Evolutionary conservation across 1,140 invertebrate genomes (phyloP).

Genomic region (Bilobella aurantiaca): DNA sequence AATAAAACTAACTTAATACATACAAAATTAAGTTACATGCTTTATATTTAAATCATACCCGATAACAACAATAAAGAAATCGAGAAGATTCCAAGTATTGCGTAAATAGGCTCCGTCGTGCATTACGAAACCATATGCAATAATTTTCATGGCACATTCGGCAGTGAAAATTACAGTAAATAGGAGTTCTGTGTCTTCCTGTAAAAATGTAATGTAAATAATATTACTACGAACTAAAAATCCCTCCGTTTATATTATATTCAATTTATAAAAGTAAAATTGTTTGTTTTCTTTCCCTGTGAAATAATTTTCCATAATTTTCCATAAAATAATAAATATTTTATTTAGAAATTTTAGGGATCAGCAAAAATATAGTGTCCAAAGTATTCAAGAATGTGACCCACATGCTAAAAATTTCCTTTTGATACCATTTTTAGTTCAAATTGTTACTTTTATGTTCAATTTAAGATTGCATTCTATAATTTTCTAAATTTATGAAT

Average conservation of each 20-base stretch:
- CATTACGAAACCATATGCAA: slow-evolving; percentile 93
- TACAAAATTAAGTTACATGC: no score
- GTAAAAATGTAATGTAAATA: slow-evolving; percentile 38
- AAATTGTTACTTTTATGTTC: neutral
- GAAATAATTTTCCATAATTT: neutral
- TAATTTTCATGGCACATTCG: slow-evolving; percentile 98
- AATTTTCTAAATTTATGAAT: neutral
- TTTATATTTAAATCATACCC: slow-evolving; percentile 68
- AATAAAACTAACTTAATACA: no score
- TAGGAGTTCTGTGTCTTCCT: slow-evolving; percentile 96
- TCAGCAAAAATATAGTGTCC: no score
- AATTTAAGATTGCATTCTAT: neutral
- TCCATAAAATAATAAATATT: neutral
- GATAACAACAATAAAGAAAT: slow-evolving; percentile 99
- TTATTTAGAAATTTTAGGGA: no score
- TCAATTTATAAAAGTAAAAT: slow-evolving; percentile 1
- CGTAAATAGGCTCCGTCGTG: slow-evolving; percentile 93
- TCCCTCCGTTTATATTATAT: neutral
- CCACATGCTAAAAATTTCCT: no score
- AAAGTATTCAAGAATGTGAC: no score
- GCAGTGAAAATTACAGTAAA: slow-evolving; percentile 98
- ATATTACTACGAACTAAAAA: neutral
- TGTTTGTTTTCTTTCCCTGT: no score
- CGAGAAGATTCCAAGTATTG: slow-evolving; percentile 97
- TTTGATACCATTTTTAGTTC: no score